Percentiles rank a stretch among this genome's conserved stretches.
Conservation (phyloP, 2,113 vertebrate species). For the Sebastes schlegelii region DNA sequence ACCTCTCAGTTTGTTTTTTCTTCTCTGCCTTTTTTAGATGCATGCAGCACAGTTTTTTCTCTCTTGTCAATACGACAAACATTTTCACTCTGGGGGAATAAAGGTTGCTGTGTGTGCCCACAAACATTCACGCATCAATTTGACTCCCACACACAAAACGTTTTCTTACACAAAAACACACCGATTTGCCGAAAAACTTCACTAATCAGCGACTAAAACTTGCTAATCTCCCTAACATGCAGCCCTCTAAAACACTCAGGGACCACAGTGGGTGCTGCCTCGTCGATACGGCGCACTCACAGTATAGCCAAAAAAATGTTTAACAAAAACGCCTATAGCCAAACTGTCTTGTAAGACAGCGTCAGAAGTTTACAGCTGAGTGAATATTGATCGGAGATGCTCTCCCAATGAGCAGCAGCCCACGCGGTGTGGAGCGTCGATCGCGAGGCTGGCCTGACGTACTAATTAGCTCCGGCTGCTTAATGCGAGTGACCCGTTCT, state of each 20-base stretch:
- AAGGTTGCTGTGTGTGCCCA: slow-evolving; percentile 25
- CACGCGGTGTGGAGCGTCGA: slow-evolving; percentile 43
- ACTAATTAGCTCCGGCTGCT: slow-evolving; percentile 68
- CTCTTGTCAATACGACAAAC: slow-evolving; percentile 16
- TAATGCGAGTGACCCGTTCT: slow-evolving; percentile 39
- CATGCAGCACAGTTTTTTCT: background rate
- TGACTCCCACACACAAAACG: slow-evolving; percentile 36
- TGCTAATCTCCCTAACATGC: slow-evolving; percentile 39
- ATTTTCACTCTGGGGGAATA: slow-evolving; percentile 33
- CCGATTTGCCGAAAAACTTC: slow-evolving; percentile 21
- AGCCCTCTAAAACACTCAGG: slow-evolving; percentile 47
- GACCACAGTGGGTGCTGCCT: slow-evolving; percentile 38
- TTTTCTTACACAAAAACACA: slow-evolving; percentile 4
- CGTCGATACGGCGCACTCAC: slow-evolving; percentile 47
- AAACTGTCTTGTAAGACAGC: slow-evolving; percentile 56
- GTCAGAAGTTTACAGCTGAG: slow-evolving; percentile 44
- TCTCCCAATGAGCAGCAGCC: slow-evolving; percentile 66
- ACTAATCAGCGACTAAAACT: slow-evolving; percentile 49
- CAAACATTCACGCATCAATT: slow-evolving; percentile 31
- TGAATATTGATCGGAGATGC: slow-evolving; percentile 57
- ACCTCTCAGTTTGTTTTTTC: background rate
- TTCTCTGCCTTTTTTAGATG: background rate
- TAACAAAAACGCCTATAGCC: slow-evolving; percentile 59
- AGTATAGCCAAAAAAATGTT: slow-evolving; percentile 41
- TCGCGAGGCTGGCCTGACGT: slow-evolving; percentile 32